Evolutionary conservation across 2,797 vertebrate genomes (phyloP), one percentile per base, ranked within the genome.

Genomic region (Tympanoctomys barrerae): DNA sequence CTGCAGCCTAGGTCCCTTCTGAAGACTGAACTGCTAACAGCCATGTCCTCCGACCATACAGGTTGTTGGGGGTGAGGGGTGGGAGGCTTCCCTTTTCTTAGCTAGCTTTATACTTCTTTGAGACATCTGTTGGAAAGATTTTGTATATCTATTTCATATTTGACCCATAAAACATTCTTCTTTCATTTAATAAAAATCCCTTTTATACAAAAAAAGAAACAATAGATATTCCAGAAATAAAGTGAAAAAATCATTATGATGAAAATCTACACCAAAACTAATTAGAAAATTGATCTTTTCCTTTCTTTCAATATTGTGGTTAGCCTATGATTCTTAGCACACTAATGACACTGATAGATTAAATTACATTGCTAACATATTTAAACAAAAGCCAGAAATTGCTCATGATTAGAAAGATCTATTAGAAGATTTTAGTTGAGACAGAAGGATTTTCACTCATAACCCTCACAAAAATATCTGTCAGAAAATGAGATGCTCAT

Each of bases 101-200:
- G 78, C n/a, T 8, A 54, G 21, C 46, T 62, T 71, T 75, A 9
- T 33, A 26, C 88, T 42, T 36, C 87, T 33, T 54, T 33, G 36
- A 62, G 97, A 98, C 96, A 97, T 96, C 98, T 96, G 97, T 98
- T 99, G 99, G 99, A 98, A 99, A 99, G 98, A 99, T 99, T 99
- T 99, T 99, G 99, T 99, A 98, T 98, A 99, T 99, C 98, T 98
- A 97, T 99, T 99, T 99, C 98, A 97, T 99, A 99, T 98, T 98
- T 98, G 98, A 99, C 98, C 98, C 98, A 97, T 98, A 97, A 96
- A 97, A 97, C 98, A 98, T 98, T 98, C 93, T 98, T 99, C 98
- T 99, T 99, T 99, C 98, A 97, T 99, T 98, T 98, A 99, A 99
- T 99, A 42, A 99, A 99, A 99, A 98, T 98, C 98, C 97, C 96